Percentiles rank a stretch among this genome's conserved stretches.
phyloP scores from a whole-genome alignment of 2,797 vertebrate species.

The Pogoniulus pusillus region DNA sequence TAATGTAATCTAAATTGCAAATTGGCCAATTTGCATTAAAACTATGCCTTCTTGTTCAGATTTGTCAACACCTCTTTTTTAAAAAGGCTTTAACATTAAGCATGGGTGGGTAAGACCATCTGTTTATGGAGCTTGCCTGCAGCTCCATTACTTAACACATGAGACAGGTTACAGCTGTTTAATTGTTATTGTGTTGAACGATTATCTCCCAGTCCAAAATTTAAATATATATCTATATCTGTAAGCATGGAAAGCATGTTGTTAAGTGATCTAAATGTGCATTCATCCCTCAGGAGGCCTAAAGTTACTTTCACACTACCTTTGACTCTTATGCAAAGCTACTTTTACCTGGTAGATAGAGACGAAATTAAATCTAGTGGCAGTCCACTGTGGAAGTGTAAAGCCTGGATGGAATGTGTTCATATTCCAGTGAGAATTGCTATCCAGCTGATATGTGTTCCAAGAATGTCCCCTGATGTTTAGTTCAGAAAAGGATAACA shows the following conservation, averaged over 20 bases:
- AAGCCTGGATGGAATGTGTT: neutral
- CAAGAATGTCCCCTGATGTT: neutral
- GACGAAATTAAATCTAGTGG: neutral
- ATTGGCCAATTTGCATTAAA: conserved; percentile 77
- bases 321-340: neutral
- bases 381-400: neutral
- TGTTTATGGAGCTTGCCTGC: conserved; percentile 73
- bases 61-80: conserved; percentile 80
- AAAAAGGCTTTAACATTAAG: conserved; percentile 76
- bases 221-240: conserved; percentile 25
- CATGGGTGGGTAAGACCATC: conserved; percentile 80
- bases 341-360: neutral
- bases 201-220: conserved; percentile 76
- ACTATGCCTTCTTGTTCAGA: conserved; percentile 76
- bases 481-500: neutral
- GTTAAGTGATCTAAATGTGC: conserved; percentile 75
- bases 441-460: neutral
- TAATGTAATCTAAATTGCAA: conserved; percentile 79
- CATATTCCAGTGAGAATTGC: neutral
- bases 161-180: conserved; percentile 81
- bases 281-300: conserved; percentile 67
- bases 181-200: conserved; percentile 76
- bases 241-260: conserved; percentile 68
- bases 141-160: conserved; percentile 71
- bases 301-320: conserved; percentile 21